Evolutionary conservation across 2,113 vertebrate species (phyloP).

Genomic region (Sylvia atricapilla): DNA sequence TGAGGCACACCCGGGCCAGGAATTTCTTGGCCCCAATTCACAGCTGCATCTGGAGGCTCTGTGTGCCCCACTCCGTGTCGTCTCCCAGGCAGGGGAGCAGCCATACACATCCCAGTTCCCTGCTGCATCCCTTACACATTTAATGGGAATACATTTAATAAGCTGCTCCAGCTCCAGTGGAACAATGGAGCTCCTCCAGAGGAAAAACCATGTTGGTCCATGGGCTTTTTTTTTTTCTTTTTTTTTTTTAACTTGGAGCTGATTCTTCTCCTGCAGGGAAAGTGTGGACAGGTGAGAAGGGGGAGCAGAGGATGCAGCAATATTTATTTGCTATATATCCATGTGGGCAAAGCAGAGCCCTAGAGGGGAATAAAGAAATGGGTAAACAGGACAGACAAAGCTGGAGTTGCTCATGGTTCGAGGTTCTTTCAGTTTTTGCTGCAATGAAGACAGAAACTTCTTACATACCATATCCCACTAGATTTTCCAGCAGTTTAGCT

Average conservation of each 20-base stretch:
- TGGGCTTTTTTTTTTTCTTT: not conserved
- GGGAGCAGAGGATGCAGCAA: not conserved
- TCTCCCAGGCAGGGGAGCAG: not conserved
- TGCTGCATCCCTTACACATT: not conserved
- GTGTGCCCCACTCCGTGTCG: not conserved
- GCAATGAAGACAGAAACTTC: not conserved
- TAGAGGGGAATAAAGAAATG: not conserved
- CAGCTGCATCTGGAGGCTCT: not conserved
- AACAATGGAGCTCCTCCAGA: not conserved
- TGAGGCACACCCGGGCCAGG: not conserved
- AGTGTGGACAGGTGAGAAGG: not conserved
- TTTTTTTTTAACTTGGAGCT: not conserved
- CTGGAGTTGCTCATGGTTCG: fast-evolving
- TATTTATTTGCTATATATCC: not conserved
- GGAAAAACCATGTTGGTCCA: not conserved
- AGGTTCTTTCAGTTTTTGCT: not conserved
- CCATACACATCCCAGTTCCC: not conserved
- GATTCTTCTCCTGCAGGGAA: not conserved
- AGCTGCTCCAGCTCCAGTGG: not conserved
- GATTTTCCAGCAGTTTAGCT: not conserved
- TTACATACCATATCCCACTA: not conserved
- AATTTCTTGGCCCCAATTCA: not conserved
- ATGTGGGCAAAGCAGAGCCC: not conserved
- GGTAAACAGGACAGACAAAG: not conserved
- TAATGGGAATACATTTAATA: not conserved